Percentiles rank a stretch among this genome's conserved stretches.
phyloP scores from a whole-genome alignment of 2,797 vertebrate genomes.

The Platalea minor region DNA sequence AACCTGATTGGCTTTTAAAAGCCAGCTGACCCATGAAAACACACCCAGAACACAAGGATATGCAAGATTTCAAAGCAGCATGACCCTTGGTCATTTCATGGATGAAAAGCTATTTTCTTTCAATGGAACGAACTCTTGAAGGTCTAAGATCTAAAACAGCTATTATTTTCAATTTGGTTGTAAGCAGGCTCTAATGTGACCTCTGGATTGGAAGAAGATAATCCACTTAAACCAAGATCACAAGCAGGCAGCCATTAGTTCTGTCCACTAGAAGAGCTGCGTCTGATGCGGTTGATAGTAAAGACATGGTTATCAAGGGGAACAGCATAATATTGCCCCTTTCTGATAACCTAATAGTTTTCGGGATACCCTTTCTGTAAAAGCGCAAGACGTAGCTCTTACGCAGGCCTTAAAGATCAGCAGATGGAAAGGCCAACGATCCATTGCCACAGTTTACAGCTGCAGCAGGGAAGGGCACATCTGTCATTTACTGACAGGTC shows the following conservation, averaged over 20 bases:
- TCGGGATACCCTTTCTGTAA: not conserved
- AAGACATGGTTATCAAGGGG: not conserved
- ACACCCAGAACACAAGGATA: not conserved
- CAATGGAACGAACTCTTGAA: not conserved
- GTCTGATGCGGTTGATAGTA: not conserved
- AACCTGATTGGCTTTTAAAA: not conserved
- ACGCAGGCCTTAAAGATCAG: not conserved
- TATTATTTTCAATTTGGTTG: conserved; percentile 7
- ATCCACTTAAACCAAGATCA: conserved; percentile 37
- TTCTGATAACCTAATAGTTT: not conserved
- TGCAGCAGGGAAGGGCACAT: not conserved
- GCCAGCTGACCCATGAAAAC: not conserved
- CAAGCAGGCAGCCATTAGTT: not conserved
- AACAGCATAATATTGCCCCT: not conserved
- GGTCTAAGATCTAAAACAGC: not conserved
- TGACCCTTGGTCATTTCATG: not conserved
- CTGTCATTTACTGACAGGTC: not conserved
- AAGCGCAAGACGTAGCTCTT: not conserved
- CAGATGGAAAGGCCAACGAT: not conserved
- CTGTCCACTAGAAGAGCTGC: not conserved
- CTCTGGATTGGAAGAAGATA: not conserved
- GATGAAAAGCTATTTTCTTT: not conserved
- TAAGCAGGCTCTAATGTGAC: conserved; percentile 8
- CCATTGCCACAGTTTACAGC: not conserved
- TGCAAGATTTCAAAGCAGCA: not conserved